phyloP scores from a whole-genome alignment of 2,797 vertebrate species.

The Rhinichthys osculus region DNA sequence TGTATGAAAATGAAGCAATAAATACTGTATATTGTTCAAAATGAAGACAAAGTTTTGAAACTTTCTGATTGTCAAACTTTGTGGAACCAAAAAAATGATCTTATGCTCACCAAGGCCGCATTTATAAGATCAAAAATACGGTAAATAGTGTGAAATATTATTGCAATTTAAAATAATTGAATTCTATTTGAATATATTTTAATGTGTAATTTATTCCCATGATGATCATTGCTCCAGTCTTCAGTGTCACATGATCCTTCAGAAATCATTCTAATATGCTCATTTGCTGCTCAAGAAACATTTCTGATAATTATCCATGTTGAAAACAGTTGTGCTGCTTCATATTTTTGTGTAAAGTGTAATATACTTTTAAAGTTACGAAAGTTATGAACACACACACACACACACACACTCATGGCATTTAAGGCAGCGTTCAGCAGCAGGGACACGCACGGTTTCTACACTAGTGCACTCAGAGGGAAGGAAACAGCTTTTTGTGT shows the following conservation, averaged over 20 bases:
- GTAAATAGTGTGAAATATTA: background rate
- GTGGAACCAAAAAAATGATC: background rate
- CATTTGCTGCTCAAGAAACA: background rate
- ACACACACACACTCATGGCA: background rate
- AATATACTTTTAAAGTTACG: background rate
- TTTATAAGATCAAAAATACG: background rate
- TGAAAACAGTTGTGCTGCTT: background rate
- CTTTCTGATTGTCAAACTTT: background rate
- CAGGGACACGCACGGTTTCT: slow-evolving; percentile 11
- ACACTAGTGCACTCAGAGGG: slow-evolving; percentile 16
- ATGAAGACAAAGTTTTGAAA: background rate
- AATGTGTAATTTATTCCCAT: background rate
- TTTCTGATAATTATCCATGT: background rate
- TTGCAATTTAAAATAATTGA: background rate
- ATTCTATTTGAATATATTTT: background rate
- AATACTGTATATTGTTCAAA: background rate
- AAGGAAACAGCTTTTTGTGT: slow-evolving; percentile 40
- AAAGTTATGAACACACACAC: background rate
- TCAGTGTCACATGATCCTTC: background rate
- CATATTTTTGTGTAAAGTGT: background rate
- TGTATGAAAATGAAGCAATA: background rate
- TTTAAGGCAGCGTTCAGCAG: slow-evolving; percentile 9
- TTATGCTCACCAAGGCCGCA: background rate
- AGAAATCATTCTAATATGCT: background rate
- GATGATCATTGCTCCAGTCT: background rate